phyloP scores from a whole-genome alignment of 2,888 invertebrate genomes.

The Notocelia uddmanniana region DNA sequence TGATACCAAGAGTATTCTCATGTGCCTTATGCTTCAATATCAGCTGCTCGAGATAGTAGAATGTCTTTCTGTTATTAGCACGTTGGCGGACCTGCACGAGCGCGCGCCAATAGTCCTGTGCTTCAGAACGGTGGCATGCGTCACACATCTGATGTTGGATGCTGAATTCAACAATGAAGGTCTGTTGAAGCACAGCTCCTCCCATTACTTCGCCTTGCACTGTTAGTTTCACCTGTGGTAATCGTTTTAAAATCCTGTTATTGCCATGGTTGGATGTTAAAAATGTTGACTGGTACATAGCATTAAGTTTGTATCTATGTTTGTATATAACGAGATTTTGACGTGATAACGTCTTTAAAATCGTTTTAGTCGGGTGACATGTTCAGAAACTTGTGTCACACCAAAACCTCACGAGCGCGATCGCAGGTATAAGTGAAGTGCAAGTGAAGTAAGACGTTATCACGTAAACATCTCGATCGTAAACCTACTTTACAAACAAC shows the following conservation, averaged over 20 bases:
- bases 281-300: not conserved
- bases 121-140: constrained; percentile 98
- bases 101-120: constrained; percentile 99
- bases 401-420: too few species aligned
- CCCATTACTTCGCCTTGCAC: constrained; percentile 98
- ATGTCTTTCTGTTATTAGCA: constrained; percentile 97
- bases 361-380: too few species aligned
- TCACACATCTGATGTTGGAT: constrained; percentile 98
- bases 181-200: constrained; percentile 96
- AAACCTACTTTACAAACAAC: too few species aligned
- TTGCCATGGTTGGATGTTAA: not conserved
- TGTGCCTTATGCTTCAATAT: constrained; percentile 98
- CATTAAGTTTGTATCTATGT: too few species aligned
- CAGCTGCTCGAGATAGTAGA: constrained; percentile 98
- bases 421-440: too few species aligned
- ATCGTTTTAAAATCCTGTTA: not conserved
- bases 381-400: too few species aligned
- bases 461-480: too few species aligned
- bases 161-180: constrained; percentile 97
- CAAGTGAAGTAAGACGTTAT: too few species aligned
- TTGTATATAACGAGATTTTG: too few species aligned
- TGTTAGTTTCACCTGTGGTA: constrained; percentile 91
- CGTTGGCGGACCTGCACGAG: constrained; percentile 95
- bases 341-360: too few species aligned
- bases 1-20: constrained; percentile 95